Evolutionary conservation across 1,140 invertebrate species (phyloP), one percentile per base, ranked within the genome.

Genomic region (Aethina tumida): DNA sequence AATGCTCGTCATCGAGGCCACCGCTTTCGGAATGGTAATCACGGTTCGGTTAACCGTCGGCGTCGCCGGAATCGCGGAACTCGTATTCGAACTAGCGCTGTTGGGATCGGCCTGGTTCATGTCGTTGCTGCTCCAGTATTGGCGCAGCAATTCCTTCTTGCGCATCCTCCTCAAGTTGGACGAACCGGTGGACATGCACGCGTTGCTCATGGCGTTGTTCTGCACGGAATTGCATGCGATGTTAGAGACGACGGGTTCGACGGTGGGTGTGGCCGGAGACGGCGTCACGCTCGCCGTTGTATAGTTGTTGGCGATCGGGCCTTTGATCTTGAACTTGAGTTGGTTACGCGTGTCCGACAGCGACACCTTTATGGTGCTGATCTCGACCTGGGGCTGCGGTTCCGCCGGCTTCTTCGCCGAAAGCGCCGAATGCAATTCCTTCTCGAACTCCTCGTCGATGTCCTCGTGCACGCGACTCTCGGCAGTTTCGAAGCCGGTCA

Each of bases 271-370:
- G 5, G 67, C 66, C 28, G 73, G 75, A 45, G 72, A 64, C 5
- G 67, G 58, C 26, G 65, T 55, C 7, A 66, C 59, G 4, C 64
- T 63, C 2, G 74, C 63, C 0, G 75, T 68, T 4, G 33, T 35
- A 7, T 7, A 47, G 30, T 85, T 85, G 51, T 84, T 84, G 0
- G 81, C 79, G 50, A 89, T 84, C 0, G 87, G 86, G 7, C 86
- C 87, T 60, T 91, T 91, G 41, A 91, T 91, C 62, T 92, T 92
- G 0, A 92, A 79, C 58, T 91, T 91, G 1, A 91, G 58, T 51
- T 88, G 85, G 63, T 88, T 89, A 10, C 84, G 65, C 0, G 83
- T 79, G 58, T 83, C 84, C 6, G 70, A 74, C 8, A 83, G 60
- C 1, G 78, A 78, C 1, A 77, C 74, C 50, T 84, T 84, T 4